Conservation (phyloP, 1,140 invertebrate genomes). For the Drosophila grimshawi region DNA sequence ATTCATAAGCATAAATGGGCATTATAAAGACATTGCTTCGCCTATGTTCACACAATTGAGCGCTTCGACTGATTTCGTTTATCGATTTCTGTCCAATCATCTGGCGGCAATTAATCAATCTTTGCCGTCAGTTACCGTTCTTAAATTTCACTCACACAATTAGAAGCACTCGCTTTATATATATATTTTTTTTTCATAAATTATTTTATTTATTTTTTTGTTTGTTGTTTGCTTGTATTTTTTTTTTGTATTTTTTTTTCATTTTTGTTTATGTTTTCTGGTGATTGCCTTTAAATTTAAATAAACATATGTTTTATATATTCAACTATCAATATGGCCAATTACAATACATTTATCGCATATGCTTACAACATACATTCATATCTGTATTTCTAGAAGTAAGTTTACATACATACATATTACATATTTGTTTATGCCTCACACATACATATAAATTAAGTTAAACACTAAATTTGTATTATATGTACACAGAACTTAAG, state of each 20-base stretch:
- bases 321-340: constrained; percentile 84
- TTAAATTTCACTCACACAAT: constrained; percentile 45
- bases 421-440: constrained; percentile 45
- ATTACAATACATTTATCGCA: constrained; percentile 83
- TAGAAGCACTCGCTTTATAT: constrained; percentile 53
- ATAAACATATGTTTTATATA: constrained; percentile 76
- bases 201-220: constrained; percentile 80
- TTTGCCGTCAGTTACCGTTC: constrained; percentile 72
- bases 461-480: constrained; percentile 71
- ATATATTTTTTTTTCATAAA: constrained; percentile 77
- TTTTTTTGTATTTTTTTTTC: constrained; percentile 27
- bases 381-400: constrained; percentile 38
- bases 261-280: constrained; percentile 65
- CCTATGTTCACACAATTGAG: constrained; percentile 5
- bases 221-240: constrained; percentile 46
- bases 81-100: constrained; percentile 72
- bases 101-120: constrained; percentile 69
- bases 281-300: constrained; percentile 84
- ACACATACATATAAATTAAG: constrained; percentile 70
- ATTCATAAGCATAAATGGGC: constrained; percentile 79
- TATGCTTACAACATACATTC: constrained; percentile 69
- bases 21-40: constrained; percentile 66
- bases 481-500: constrained; percentile 68
- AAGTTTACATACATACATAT: constrained; percentile 48
- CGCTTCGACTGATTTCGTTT: constrained; percentile 46